These are phyloP conservation scores for Reticulitermes speratus DNA, from an alignment of 1,140 invertebrate genomes.

Conservation along the genomic window DNA sequence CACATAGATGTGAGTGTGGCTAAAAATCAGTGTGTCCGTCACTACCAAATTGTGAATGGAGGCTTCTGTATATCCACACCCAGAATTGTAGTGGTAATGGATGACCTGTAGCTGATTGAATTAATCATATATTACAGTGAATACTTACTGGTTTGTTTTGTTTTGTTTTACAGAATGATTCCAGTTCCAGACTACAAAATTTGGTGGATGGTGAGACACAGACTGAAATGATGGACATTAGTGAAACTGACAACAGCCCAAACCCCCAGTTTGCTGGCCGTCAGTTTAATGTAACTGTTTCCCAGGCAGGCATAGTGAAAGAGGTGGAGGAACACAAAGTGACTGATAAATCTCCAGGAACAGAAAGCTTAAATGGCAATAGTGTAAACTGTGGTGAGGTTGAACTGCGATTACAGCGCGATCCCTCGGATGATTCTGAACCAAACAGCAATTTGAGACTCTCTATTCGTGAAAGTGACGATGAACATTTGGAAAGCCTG, in stretches of 20 bases:
- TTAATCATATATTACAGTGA: no score
- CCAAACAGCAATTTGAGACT: conserved; percentile 31
- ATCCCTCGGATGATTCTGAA: conserved; percentile 28
- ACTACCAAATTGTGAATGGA: no score
- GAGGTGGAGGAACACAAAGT: conserved; percentile 24
- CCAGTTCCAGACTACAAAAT: neutral
- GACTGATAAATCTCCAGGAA: neutral
- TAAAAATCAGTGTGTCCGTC: no score
- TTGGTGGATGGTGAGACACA: conserved; percentile 64
- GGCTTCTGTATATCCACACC: no score
- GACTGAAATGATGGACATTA: conserved; percentile 62
- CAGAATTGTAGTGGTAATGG: no score
- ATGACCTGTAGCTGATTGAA: no score
- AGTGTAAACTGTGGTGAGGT: conserved; percentile 34
- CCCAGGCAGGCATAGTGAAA: neutral
- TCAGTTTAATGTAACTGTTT: neutral
- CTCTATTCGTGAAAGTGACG: conserved; percentile 31
- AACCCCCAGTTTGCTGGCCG: conserved; percentile 36
- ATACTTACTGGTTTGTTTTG: no score
- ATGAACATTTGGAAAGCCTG: conserved; percentile 32
- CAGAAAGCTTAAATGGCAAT: conserved; percentile 33
- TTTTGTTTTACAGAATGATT: neutral
- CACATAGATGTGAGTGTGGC: no score
- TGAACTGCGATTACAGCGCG: neutral
- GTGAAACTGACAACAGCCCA: conserved; percentile 54